Percentiles rank a stretch among this genome's conserved stretches.
phyloP scores from a whole-genome alignment of 2,888 invertebrate genomes.

The Pantelozetes paolii region DNA sequence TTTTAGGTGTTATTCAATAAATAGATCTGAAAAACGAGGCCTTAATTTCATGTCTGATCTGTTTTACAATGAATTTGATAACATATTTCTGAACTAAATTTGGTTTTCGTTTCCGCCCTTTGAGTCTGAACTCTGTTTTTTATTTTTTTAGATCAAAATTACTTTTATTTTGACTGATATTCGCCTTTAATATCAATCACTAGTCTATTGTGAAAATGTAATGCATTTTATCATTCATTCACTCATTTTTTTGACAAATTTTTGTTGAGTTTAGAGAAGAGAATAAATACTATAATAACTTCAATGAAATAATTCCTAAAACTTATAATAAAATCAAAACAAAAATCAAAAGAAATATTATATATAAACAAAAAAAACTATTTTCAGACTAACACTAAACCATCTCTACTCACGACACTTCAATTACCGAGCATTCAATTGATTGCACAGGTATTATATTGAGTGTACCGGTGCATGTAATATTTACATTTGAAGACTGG shows the following conservation, averaged over 20 bases:
- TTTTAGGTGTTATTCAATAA: too few relatives aligned
- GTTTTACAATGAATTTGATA: too few relatives aligned
- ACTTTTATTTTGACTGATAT: not conserved
- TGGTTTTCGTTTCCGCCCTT: constrained; percentile 8
- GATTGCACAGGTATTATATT: not conserved
- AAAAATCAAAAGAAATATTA: not conserved
- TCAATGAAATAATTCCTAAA: not conserved
- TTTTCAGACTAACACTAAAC: not conserved
- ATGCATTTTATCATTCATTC: not conserved
- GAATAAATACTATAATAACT: not conserved
- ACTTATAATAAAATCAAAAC: not conserved
- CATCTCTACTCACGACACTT: not conserved
- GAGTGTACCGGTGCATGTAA: not conserved
- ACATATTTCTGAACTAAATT: too few relatives aligned
- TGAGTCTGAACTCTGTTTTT: not conserved
- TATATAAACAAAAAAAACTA: not conserved
- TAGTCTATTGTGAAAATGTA: too few relatives aligned
- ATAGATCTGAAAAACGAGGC: too few relatives aligned
- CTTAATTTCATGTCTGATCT: too few relatives aligned
- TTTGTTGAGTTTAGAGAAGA: not conserved
- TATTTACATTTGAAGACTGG: not conserved
- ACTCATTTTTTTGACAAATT: not conserved
- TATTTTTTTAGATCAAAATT: not conserved
- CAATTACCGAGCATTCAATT: not conserved
- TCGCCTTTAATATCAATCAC: not conserved